Evolutionary conservation across 2,797 vertebrate species (phyloP), one percentile per base, ranked within the genome.

Genomic region (Basileuterus tristriatus): DNA sequence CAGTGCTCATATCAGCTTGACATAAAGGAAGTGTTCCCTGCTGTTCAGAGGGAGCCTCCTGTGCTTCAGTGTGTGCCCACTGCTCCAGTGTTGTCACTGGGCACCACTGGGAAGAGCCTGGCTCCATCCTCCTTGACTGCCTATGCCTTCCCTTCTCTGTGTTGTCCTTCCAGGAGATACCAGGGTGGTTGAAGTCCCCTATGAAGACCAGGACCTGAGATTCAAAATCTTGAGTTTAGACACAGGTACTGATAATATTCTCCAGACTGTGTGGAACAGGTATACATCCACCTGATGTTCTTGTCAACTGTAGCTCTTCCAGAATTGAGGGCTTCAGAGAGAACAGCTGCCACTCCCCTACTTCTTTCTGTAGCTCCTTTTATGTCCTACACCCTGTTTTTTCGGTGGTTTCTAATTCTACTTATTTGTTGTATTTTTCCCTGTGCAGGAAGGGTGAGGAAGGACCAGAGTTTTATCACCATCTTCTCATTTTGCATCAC

Each of bases 241-340:
- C 17, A 9, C 1, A 34, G 37, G 32, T 30, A 29, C 29, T 37
- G 44, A 7, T 15, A 17, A 27, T 5, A 18, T 18, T 8, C 17
- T 62, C 37, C 16, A 58, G 46, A 5, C 39, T 29, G 9, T 58
- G 32, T 26, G 32, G 37, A 65, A 44, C 19, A 56, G 24, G 7
- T 30, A 0, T 16, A 7, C 1, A 0, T 34, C 8, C 30, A 30
- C 19, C 12, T 58, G 8, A 10, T 47, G 23, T 4, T 83, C 59
- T 41, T 75, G 39, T 12, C 53, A 26, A 14, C 7, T 49, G 29
- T 3, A 53, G 18, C n/a, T 59, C 26, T 62, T 50, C 49, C 34
- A 63, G 46, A 34, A 53, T 0, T 32, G 34, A 77, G 10, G 30
- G 46, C 14, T 67, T 68, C 18, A 43, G 24, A 22, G 15, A 71